Evolutionary conservation across 2,888 invertebrate genomes (phyloP), one percentile per base, ranked within the genome.

Genomic region (Clostera curtula): DNA sequence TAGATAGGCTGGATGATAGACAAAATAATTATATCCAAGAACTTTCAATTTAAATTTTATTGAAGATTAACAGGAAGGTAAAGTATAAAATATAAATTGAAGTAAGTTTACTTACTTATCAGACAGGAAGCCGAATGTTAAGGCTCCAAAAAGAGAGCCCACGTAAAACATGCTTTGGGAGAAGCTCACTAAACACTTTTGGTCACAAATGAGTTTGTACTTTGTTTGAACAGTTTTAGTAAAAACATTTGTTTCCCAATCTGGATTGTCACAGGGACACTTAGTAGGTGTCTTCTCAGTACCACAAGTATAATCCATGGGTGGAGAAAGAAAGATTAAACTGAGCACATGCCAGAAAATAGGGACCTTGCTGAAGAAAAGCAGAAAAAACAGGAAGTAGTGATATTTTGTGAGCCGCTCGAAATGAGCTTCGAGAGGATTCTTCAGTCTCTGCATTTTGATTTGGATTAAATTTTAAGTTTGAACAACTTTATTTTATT

Each of bases 341-440:
- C 57, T 72, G 1, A 77, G 33, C 0, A 74, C 43, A 29, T 77
- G 77, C 77, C 76, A 77, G 15, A 66, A 66, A 13, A 65, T 24
- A 2, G 72, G 70, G 7, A 66, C 21, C 32, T 74, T 70, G 13
- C 62, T 53, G 0, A 55, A 2, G 28, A 75, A 74, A 7, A 74
- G 19, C 1, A 71, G 10, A 4, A 36, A 35, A 31, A 70, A 74
- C 4, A 69, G 41, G 21, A 53, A 76, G 5, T 50, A 62, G 21
- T 79, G 77, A 20, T 74, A 77, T 2, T 43, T 43, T 1, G 65
- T 49, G 3, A 72, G 24, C 1, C 29, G 41, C 10, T 49, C 34
- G 13, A 74, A 72, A 31, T 66, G 49, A 34, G 51, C 63, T 29
- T 74, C 76, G 3, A 75, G 58, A 2, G 76, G 77, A 48, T 71